Percentiles rank a stretch among this genome's conserved stretches.
Evolutionary conservation across 2,888 invertebrate species (phyloP).

Genomic region (Rhingia rostrata): DNA sequence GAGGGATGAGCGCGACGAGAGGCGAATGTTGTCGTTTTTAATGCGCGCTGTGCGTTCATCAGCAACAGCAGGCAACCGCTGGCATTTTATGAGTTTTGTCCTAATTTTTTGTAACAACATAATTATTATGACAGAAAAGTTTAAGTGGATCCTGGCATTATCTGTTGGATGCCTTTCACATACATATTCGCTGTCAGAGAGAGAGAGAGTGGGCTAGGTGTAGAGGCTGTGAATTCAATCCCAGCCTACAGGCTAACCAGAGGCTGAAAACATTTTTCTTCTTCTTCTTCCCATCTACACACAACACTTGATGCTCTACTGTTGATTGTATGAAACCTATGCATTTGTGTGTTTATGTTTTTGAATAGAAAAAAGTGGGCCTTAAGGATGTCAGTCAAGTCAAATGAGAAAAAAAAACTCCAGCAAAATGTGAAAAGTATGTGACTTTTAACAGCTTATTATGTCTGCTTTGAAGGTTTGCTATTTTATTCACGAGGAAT

Average conservation of each 20-base stretch:
- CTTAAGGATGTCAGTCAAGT: constrained; percentile 57
- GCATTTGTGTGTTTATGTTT: neutral
- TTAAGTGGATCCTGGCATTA: constrained; percentile 73
- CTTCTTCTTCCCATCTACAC: neutral
- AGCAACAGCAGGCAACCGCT: constrained; percentile 66
- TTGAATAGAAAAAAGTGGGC: constrained; percentile 25
- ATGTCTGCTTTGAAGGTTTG: constrained; percentile 28
- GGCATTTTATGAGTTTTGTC: constrained; percentile 71
- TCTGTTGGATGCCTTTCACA: constrained; percentile 55
- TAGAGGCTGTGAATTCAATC: constrained; percentile 52
- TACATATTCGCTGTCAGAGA: neutral
- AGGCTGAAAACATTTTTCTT: constrained; percentile 22
- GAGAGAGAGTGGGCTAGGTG: neutral
- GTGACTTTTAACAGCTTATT: constrained; percentile 44
- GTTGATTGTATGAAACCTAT: neutral
- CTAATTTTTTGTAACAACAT: constrained; percentile 74
- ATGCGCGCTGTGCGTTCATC: constrained; percentile 64
- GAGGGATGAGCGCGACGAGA: neutral
- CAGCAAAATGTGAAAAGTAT: constrained; percentile 26
- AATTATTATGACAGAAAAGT: constrained; percentile 73
- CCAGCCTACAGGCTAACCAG: constrained; percentile 12
- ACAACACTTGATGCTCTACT: constrained; percentile 28
- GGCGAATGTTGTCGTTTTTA: constrained; percentile 58
- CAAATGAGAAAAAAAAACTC: constrained; percentile 43
- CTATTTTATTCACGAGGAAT: neutral